Conservation (phyloP, 2,113 vertebrate genomes). For the Passerina amoena region DNA sequence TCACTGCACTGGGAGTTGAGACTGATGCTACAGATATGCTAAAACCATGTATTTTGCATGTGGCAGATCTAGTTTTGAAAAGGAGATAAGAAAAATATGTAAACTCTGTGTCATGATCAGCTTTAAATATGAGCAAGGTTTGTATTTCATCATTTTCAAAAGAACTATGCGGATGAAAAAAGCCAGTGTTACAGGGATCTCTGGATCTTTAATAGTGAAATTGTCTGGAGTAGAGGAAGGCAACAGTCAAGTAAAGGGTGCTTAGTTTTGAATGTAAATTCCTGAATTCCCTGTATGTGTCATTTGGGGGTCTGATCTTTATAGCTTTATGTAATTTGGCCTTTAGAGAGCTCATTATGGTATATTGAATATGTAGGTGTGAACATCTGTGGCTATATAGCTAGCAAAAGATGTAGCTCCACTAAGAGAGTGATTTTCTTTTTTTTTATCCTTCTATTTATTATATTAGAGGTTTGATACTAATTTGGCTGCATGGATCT, state of each 20-base stretch:
- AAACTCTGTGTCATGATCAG: background rate
- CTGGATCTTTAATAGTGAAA: background rate
- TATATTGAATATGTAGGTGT: background rate
- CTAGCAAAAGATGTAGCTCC: background rate
- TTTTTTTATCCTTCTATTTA: background rate
- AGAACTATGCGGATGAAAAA: background rate
- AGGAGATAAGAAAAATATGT: background rate
- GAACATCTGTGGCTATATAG: background rate
- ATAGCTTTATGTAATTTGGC: background rate
- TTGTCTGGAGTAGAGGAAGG: background rate
- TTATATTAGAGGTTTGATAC: background rate
- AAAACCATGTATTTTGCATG: background rate
- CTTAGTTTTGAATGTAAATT: background rate
- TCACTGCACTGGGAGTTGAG: background rate
- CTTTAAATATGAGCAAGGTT: background rate
- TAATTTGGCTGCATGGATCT: background rate
- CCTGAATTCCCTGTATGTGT: background rate
- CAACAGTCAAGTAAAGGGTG: background rate
- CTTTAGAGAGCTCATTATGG: background rate
- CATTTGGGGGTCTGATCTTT: background rate
- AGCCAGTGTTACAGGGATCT: background rate
- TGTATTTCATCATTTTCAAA: background rate
- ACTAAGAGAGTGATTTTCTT: background rate
- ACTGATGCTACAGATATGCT: background rate
- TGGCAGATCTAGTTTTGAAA: background rate